These are phyloP conservation scores for Dasypogon diadema DNA, from an alignment of 2,888 invertebrate genomes.

Conservation along the genomic window DNA sequence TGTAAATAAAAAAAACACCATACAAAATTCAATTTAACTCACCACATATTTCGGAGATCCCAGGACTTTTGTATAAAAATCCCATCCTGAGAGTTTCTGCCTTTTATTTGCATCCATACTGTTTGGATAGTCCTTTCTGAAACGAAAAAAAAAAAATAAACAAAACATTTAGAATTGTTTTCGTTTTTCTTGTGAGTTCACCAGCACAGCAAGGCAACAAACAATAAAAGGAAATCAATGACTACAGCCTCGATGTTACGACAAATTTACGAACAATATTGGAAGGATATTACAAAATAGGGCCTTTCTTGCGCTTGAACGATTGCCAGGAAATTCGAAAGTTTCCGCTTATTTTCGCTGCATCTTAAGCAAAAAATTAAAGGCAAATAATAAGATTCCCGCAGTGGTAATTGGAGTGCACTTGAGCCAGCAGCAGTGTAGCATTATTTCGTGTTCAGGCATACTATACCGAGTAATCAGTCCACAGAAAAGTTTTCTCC, in stretches of 20 bases:
- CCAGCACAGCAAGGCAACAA: neutral
- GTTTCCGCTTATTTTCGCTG: neutral
- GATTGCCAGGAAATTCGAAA: neutral
- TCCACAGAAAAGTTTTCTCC: neutral
- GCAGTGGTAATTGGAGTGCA: neutral
- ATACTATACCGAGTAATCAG: neutral
- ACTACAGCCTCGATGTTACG: neutral
- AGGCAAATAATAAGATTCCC: neutral
- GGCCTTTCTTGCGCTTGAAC: neutral
- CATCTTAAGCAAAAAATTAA: neutral
- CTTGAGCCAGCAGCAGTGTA: neutral
- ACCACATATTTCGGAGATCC: constrained; percentile 66
- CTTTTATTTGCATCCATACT: constrained; percentile 30
- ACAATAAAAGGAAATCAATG: neutral
- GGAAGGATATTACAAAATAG: neutral
- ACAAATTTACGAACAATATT: neutral
- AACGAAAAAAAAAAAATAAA: neutral
- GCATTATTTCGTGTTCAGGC: neutral
- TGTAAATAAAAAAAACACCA: no score
- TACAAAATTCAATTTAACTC: no score
- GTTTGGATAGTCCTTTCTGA: neutral
- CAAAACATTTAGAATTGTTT: no score
- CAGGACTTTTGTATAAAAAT: constrained; percentile 65
- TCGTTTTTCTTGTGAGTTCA: no score
- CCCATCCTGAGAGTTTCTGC: constrained; percentile 60